Evolutionary conservation across 2,888 invertebrate genomes (phyloP).

Genomic region (Pristionchus exspectatus): DNA sequence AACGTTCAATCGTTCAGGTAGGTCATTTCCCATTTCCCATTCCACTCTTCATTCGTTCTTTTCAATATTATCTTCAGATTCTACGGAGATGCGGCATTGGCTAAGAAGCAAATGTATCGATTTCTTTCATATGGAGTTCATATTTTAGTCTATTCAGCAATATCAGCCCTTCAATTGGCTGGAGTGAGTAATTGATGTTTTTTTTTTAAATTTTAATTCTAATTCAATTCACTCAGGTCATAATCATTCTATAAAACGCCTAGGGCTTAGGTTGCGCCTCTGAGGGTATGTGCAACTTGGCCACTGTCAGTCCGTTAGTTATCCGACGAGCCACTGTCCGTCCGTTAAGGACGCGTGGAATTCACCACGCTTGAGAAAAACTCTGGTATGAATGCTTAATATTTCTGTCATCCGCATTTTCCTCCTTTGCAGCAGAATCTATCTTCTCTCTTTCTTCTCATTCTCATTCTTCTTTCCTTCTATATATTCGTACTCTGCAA

Average conservation of each 20-base stretch:
- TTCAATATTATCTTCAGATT: not conserved
- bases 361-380: constrained; percentile 42
- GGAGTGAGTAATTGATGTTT: not conserved
- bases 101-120: constrained; percentile 6
- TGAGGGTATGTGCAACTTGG: no score
- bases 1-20: constrained; percentile 9
- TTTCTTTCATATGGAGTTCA: constrained; percentile 37
- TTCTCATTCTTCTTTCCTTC: no score
- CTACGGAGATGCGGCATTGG: not conserved
- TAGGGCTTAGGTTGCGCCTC: no score
- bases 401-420: not conserved
- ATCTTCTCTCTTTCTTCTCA: no score
- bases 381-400: not conserved
- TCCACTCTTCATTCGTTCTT: no score
- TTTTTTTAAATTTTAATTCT: no score
- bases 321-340: no score
- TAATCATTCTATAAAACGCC: no score
- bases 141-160: not conserved
- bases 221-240: not conserved
- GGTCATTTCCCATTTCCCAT: no score
- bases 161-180: not conserved
- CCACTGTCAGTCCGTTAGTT: no score
- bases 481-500: no score
- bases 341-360: no score
- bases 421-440: not conserved